These are phyloP conservation scores for Oreochromis grahami DNA, from an alignment of 2,797 vertebrate genomes.

Conservation along the genomic window DNA sequence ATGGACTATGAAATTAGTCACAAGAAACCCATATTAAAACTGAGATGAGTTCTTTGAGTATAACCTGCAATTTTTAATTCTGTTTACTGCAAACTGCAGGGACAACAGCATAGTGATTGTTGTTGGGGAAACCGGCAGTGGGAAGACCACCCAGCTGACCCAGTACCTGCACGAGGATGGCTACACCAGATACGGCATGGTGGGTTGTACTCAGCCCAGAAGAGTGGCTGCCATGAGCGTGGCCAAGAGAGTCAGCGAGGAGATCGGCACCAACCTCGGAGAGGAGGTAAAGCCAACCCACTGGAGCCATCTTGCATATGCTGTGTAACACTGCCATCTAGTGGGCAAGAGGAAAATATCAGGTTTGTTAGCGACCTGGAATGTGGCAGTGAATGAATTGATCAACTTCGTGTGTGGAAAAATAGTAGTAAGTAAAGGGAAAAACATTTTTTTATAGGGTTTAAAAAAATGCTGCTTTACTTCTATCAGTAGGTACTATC, in stretches of 20 bases:
- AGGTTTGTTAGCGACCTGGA: not conserved
- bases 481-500: not conserved
- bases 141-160: constrained; percentile 97
- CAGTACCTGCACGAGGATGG: constrained; percentile 98
- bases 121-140: constrained; percentile 96
- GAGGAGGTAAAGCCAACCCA: constrained; percentile 84
- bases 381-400: not conserved
- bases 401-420: not conserved
- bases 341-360: constrained; percentile 25
- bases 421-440: not conserved
- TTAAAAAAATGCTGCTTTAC: not conserved
- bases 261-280: constrained; percentile 90
- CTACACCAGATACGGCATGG: constrained; percentile 97
- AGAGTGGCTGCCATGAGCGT: constrained; percentile 98
- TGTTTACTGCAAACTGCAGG: constrained; percentile 61
- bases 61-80: not conserved
- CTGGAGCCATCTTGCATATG: not conserved
- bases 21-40: not conserved
- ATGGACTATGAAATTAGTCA: not conserved
- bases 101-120: constrained; percentile 99
- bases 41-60: not conserved
- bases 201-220: constrained; percentile 95
- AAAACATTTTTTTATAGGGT: not conserved
- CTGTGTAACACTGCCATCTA: constrained; percentile 52
- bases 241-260: constrained; percentile 97